Conservation (phyloP, 2,888 invertebrate species). For the Andrena marginata region DNA sequence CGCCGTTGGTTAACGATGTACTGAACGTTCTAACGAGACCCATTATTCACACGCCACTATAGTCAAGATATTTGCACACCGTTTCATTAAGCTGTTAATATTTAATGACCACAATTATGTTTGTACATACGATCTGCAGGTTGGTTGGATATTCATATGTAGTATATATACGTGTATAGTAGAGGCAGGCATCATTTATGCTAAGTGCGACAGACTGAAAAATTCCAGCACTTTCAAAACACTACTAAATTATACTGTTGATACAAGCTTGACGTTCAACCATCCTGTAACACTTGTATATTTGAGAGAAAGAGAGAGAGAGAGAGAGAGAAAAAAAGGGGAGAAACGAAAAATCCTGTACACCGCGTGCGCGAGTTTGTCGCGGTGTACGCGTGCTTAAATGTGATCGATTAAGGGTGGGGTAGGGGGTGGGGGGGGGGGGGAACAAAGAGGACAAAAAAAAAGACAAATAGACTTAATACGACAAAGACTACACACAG, state of each 20-base stretch:
- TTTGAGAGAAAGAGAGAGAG: constrained; percentile 27
- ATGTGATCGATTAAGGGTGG: constrained; percentile 41
- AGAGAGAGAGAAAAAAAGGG: background rate
- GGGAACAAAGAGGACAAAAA: constrained; percentile 13
- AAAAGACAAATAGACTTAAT: constrained; percentile 60
- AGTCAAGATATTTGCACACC: constrained; percentile 45
- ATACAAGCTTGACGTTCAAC: constrained; percentile 53
- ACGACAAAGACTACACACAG: constrained; percentile 47
- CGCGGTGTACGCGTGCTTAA: constrained; percentile 49
- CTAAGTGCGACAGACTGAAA: constrained; percentile 62
- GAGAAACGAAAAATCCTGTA: constrained; percentile 21
- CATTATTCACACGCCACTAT: constrained; percentile 48
- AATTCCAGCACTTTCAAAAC: constrained; percentile 59
- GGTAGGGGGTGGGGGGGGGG: background rate
- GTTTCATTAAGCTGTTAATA: constrained; percentile 59
- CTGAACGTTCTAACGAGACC: constrained; percentile 35
- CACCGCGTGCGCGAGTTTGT: constrained; percentile 34
- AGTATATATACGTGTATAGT: constrained; percentile 38
- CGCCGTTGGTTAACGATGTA: constrained; percentile 47
- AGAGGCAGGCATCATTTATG: constrained; percentile 45
- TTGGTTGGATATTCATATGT: constrained; percentile 57
- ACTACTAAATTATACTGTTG: constrained; percentile 47
- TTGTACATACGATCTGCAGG: constrained; percentile 61
- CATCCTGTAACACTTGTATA: constrained; percentile 59
- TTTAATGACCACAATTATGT: constrained; percentile 47